These are phyloP conservation scores for Nipponia nippon DNA, from an alignment of 2,113 vertebrate species.

Conservation along the genomic window DNA sequence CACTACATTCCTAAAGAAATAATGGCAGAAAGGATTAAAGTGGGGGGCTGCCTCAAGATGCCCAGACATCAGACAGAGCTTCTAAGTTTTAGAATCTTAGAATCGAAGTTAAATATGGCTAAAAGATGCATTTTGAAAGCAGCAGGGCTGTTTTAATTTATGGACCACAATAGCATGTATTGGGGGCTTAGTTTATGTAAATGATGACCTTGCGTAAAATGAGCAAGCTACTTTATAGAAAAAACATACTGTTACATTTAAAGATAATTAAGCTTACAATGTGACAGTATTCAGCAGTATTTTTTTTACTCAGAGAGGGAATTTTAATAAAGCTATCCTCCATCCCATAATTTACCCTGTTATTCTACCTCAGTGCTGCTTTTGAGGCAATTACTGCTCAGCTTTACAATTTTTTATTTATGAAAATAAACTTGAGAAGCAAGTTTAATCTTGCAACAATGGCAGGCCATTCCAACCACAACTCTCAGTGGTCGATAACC, in stretches of 20 bases:
- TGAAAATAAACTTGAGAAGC: slow-evolving; percentile 14
- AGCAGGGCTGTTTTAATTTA: background rate
- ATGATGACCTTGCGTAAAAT: background rate
- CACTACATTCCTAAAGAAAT: background rate
- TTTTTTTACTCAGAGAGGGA: background rate
- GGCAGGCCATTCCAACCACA: background rate
- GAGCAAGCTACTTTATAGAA: background rate
- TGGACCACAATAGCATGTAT: background rate
- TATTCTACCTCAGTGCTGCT: background rate
- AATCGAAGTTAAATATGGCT: background rate
- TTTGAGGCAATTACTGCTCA: background rate
- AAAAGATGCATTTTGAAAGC: background rate
- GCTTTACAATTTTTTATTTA: background rate
- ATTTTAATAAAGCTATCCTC: background rate
- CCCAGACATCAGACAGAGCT: background rate
- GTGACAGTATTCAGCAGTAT: background rate
- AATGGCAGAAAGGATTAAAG: background rate
- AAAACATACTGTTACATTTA: background rate
- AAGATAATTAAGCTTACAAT: background rate
- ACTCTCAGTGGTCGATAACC: background rate
- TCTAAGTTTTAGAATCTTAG: background rate
- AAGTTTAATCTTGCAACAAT: slow-evolving; percentile 1
- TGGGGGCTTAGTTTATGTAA: background rate
- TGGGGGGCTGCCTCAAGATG: background rate
- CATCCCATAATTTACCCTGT: background rate